These are phyloP conservation scores for Lithobates pipiens DNA, from an alignment of 2,797 vertebrate species.

Conservation along the genomic window DNA sequence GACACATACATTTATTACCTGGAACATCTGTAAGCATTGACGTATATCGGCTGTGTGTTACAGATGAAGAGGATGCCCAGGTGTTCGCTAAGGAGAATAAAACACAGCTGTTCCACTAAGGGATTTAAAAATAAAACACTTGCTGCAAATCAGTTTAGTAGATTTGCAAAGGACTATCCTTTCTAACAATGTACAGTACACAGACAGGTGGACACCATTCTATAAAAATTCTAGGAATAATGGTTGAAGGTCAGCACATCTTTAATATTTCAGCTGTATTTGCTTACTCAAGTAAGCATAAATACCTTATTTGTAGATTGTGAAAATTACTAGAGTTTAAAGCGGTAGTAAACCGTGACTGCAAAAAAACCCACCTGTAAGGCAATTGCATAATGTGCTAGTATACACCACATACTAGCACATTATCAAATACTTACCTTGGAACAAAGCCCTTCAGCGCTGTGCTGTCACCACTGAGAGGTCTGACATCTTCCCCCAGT, in stretches of 20 bases:
- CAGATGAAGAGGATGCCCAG: conserved; percentile 10
- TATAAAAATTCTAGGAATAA: background rate
- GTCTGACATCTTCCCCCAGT: too few species aligned
- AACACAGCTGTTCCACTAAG: conserved; percentile 18
- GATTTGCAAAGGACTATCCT: background rate
- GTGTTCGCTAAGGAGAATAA: conserved; percentile 12
- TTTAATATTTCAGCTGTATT: background rate
- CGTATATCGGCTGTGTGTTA: background rate
- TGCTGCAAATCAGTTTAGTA: background rate
- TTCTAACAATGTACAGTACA: background rate
- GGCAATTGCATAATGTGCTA: too few species aligned
- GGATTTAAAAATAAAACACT: background rate
- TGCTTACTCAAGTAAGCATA: background rate
- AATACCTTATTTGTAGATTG: too few species aligned
- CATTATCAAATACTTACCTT: too few species aligned
- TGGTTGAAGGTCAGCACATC: background rate
- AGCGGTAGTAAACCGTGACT: too few species aligned
- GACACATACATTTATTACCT: background rate
- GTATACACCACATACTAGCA: too few species aligned
- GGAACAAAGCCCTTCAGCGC: too few species aligned
- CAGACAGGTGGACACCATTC: conserved; percentile 2
- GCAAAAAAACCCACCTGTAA: too few species aligned
- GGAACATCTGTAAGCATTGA: conserved; percentile 15
- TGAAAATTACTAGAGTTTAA: too few species aligned
- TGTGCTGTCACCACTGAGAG: too few species aligned